Base-by-base conservation (phyloP, 2,113 vertebrate genomes). In the Anolis sagrei region DNA sequence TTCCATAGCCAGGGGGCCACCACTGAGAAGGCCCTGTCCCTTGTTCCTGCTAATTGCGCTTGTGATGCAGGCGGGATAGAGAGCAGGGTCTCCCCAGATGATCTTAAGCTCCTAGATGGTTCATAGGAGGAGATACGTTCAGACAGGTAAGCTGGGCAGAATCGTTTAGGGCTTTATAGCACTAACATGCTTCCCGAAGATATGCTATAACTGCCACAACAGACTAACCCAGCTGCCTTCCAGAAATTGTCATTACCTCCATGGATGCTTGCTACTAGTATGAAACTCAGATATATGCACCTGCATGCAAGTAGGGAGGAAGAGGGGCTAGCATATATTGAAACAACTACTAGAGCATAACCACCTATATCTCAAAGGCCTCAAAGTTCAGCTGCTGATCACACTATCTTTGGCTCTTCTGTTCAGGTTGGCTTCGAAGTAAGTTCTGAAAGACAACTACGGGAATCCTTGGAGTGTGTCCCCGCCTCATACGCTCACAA, bases 321-420 rank as follows among this genome's bases (percentile, higher is more conserved):
- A 25, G 34, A 32, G 29, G 27, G 54, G 10, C 2, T 44, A 70
- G 49, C 34, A 78, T 23, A 32, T 16, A 29, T 68, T 68, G 48
- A 23, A 79, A 61, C 16, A 85, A 85, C 48, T 3, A 23, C 34
- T 79, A 25, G 32, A 58, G 27, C 79, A 34, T 72, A 70, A 32
- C 66, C 34, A 85, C 83, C 51, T 49, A 48, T 7, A 62, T 32
- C 70, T 85, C 62, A 79, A 72, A 76, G 51, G 7, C 39, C 58
- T 74, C 74, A n/a, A 51, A 7, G 39, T 75, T 81, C 19, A 72
- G 34, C 32, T 44, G 14, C 14, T 34, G 36, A 80, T 64, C 14
- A 23, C 9, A 29, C 21, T 32, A 25, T 19, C n/a, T 49, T 8
- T 80, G 19, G 7, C 25, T 80, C 29, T 62, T 13, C n/a, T 64